These are phyloP conservation scores for Drosophila mayri DNA, from an alignment of 1,140 invertebrate genomes.

Conservation along the genomic window DNA sequence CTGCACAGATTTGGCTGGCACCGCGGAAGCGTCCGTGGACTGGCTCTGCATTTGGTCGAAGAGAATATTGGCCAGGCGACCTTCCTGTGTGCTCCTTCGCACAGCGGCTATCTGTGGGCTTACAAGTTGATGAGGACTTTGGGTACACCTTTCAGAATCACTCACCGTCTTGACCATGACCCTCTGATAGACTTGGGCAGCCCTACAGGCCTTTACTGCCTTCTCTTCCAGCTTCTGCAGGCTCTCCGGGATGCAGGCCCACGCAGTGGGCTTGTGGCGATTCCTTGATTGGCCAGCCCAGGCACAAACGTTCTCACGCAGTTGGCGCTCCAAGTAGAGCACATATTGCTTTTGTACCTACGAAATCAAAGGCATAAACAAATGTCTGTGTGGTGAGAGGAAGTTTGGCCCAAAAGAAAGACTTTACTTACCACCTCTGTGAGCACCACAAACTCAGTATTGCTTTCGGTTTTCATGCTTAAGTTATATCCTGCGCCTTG, in stretches of 20 bases:
- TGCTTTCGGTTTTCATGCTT: conserved; percentile 41
- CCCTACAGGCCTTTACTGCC: conserved; percentile 68
- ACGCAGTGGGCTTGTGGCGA: conserved; percentile 64
- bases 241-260: conserved; percentile 58
- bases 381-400: background rate
- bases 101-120: conserved; percentile 61
- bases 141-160: background rate
- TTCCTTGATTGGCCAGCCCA: conserved; percentile 65
- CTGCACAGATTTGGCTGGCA: background rate
- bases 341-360: conserved; percentile 77
- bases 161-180: conserved; percentile 76
- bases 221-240: conserved; percentile 57
- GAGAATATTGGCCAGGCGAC: conserved; percentile 54
- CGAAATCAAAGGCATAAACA: background rate
- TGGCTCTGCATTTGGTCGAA: conserved; percentile 61
- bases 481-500: too few species aligned
- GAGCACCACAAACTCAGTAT: conserved; percentile 57
- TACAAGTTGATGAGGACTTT: background rate
- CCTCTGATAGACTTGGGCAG: conserved; percentile 72
- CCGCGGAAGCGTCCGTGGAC: conserved; percentile 4
- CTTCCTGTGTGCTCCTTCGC: conserved; percentile 59
- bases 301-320: conserved; percentile 69
- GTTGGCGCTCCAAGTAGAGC: conserved; percentile 70
- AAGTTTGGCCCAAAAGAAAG: too few species aligned
- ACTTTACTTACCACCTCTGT: conserved; percentile 64